Percentiles rank a stretch among this genome's conserved stretches.
Conservation (phyloP, 2,797 vertebrate genomes). For the Bucorvus abyssinicus region DNA sequence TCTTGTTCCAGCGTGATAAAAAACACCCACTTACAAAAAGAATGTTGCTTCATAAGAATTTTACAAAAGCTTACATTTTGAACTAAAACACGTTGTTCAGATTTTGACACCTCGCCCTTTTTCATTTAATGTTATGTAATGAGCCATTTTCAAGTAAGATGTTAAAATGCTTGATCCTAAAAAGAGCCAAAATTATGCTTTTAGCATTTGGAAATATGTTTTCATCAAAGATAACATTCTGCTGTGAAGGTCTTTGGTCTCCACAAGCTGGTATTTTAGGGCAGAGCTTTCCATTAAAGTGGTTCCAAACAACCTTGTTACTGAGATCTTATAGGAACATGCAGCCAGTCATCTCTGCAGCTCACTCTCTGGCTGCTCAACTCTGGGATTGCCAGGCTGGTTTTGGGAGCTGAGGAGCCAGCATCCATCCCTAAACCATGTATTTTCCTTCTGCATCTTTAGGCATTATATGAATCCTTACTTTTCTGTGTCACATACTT, state of each 20-base stretch:
- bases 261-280: not conserved
- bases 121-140: not conserved
- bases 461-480: not conserved
- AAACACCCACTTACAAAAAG: conserved; percentile 24
- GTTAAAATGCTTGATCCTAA: conserved; percentile 3
- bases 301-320: not conserved
- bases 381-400: not conserved
- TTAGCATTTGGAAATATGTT: not conserved
- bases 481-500: not conserved
- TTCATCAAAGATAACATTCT: not conserved
- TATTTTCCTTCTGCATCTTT: not conserved
- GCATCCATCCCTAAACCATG: not conserved
- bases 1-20: not conserved
- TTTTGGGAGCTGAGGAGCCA: not conserved
- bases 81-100: conserved; percentile 2
- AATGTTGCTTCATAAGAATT: conserved; percentile 38
- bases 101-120: not conserved
- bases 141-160: not conserved
- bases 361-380: not conserved
- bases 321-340: not conserved
- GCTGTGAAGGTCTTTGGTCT: not conserved
- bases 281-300: not conserved
- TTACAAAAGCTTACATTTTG: not conserved
- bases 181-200: not conserved
- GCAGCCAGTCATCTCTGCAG: not conserved